Percentiles rank a stretch among this genome's conserved stretches.
These are phyloP conservation scores for Camponotus fellah DNA, from an alignment of 2,888 invertebrate species.

Conservation along the genomic window DNA sequence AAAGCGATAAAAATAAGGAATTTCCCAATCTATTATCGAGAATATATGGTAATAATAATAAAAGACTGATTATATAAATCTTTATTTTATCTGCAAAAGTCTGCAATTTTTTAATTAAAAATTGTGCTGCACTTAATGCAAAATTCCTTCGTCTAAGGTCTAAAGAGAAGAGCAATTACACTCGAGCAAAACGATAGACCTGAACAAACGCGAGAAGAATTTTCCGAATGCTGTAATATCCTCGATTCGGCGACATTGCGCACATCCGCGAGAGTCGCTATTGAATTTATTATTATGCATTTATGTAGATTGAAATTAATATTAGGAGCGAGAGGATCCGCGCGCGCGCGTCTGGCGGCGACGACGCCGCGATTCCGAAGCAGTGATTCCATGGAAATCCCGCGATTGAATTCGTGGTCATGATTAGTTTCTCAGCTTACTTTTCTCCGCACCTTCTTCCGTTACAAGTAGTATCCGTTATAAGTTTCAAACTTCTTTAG, in stretches of 20 bases:
- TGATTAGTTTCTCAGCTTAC: conserved; percentile 57
- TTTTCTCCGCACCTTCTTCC: conserved; percentile 23
- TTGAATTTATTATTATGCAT: conserved; percentile 71
- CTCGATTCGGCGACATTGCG: conserved; percentile 47
- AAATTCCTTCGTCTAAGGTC: neutral
- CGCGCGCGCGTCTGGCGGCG: conserved; percentile 4
- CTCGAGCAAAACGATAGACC: neutral
- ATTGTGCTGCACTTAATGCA: neutral
- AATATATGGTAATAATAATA: neutral
- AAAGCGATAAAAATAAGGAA: neutral
- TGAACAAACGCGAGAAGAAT: conserved; percentile 21
- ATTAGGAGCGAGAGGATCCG: conserved; percentile 51
- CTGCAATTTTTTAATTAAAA: neutral
- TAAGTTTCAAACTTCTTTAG: conserved; percentile 30
- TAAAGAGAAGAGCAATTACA: neutral
- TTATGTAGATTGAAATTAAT: conserved; percentile 73
- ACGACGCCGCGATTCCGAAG: conserved; percentile 17
- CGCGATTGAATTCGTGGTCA: conserved; percentile 58
- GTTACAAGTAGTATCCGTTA: neutral
- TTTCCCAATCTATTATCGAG: neutral
- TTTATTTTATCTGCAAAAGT: neutral
- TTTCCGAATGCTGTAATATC: conserved; percentile 38
- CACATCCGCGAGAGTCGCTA: conserved; percentile 35
- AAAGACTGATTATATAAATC: neutral
- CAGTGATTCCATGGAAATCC: conserved; percentile 47